Conservation (phyloP, 2,113 vertebrate genomes). For the Acrocephalus kingi region DNA sequence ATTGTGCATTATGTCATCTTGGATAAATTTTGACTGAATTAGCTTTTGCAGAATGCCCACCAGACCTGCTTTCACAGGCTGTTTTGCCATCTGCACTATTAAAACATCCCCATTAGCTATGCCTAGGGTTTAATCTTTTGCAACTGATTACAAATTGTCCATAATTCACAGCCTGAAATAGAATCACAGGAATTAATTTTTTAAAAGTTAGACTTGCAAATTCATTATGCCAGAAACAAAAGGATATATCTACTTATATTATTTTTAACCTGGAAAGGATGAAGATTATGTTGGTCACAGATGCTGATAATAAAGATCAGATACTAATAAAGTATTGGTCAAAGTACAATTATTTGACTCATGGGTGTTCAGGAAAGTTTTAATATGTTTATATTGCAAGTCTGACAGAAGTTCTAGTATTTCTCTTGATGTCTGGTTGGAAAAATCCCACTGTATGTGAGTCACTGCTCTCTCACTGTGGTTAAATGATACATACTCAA, state of each 20-base stretch:
- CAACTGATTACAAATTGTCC: constrained; percentile 63
- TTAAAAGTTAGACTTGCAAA: not conserved
- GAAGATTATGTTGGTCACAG: not conserved
- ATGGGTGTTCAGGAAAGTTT: not conserved
- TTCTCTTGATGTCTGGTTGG: not conserved
- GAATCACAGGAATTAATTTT: constrained; percentile 55
- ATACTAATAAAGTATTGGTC: not conserved
- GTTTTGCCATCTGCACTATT: constrained; percentile 73
- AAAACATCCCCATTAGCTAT: constrained; percentile 61
- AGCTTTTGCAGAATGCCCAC: constrained; percentile 65
- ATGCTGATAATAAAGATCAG: not conserved
- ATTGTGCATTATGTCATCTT: constrained; percentile 49
- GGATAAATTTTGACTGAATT: constrained; percentile 61
- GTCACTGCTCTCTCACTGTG: not conserved
- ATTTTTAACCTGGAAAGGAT: not conserved
- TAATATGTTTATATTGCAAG: not conserved
- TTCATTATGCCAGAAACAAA: constrained; percentile 13
- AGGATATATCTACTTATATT: not conserved
- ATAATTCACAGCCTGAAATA: constrained; percentile 39
- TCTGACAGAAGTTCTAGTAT: not conserved
- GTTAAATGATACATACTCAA: not conserved
- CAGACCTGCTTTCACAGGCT: constrained; percentile 63
- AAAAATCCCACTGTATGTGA: not conserved
- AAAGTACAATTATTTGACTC: not conserved
- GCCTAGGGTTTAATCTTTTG: constrained; percentile 55